Conservation (phyloP, 1,140 invertebrate genomes). For the Eufriesea mexicana region DNA sequence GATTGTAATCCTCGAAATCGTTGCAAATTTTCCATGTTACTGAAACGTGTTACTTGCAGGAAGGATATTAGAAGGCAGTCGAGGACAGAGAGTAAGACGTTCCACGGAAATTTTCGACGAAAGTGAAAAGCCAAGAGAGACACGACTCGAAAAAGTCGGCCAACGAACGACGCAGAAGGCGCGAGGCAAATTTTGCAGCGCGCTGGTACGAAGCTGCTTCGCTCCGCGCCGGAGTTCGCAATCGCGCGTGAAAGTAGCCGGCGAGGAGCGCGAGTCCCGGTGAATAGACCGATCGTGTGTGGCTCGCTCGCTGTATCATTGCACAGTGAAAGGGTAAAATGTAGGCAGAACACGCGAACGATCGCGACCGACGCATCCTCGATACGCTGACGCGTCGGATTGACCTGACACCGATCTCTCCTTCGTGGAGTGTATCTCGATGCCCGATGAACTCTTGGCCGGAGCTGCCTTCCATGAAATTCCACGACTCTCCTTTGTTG, state of each 20-base stretch:
- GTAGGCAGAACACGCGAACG: constrained; percentile 38
- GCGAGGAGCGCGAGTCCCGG: constrained; percentile 20
- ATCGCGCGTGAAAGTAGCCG: constrained; percentile 69
- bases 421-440: background rate
- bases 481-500: background rate
- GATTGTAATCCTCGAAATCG: too few relatives aligned
- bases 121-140: background rate
- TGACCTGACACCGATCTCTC: constrained; percentile 8
- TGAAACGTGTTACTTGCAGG: accelerated
- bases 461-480: background rate
- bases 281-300: constrained; percentile 28
- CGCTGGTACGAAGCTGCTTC: constrained; percentile 1
- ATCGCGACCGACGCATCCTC: constrained; percentile 35
- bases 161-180: background rate
- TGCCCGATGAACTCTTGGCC: background rate
- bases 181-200: constrained; percentile 39
- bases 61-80: background rate
- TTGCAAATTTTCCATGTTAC: background rate
- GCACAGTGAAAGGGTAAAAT: constrained; percentile 62
- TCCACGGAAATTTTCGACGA: background rate
- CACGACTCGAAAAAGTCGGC: constrained; percentile 17
- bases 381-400: background rate
- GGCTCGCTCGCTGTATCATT: constrained; percentile 30
- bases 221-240: constrained; percentile 37
- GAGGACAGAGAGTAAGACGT: background rate